Base-by-base conservation (phyloP, 2,888 invertebrate genomes). In the Calameuta idolon region DNA sequence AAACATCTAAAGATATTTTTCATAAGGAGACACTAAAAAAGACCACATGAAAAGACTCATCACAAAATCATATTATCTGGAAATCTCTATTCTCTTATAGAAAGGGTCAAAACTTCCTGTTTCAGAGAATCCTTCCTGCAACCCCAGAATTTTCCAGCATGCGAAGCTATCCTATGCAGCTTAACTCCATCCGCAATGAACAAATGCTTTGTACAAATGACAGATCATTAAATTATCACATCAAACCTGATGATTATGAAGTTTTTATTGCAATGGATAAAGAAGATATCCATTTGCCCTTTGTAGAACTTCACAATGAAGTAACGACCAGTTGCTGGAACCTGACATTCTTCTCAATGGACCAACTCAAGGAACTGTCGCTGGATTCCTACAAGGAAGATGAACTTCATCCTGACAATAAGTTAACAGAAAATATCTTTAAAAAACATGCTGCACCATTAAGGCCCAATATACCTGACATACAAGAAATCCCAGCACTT, bases 261-360 rank as follows among this genome's bases (percentile, higher is more conserved):
- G 23, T 55, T 55, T 55, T 55, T 55, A 55, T 55, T 55, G 23
- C 23, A 0, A 9, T 23, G 55, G 55, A 55, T 55, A 55, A 71
- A 34, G 71, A 31, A 31, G 33, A 33, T 71, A 71, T 34, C 71
- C 4, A 71, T 15, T 71, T 71, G 12, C 71, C 71, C 31, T 34
- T 71, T 71, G 71, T 71, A 71, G 71, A 71, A 71, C 15, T 31
- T 71, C 31, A 34, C 71, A 31, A 34, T 34, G 71, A 31, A 71
- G 71, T 34, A 55, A 40, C 15, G 5, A 55, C 55, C 9, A 55
- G 23, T 55, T 15, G 55, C 23, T 55, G 2, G 55, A 55, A 55
- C 23, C 55, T 55, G 55, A 55, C 55, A 55, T 55, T 55, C 23
- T 23, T 55, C 55, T 23, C 55, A 15, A 55, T 55, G 71, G 71